Evolutionary conservation across 2,113 vertebrate species (phyloP).

Genomic region (Antigone vipio): DNA sequence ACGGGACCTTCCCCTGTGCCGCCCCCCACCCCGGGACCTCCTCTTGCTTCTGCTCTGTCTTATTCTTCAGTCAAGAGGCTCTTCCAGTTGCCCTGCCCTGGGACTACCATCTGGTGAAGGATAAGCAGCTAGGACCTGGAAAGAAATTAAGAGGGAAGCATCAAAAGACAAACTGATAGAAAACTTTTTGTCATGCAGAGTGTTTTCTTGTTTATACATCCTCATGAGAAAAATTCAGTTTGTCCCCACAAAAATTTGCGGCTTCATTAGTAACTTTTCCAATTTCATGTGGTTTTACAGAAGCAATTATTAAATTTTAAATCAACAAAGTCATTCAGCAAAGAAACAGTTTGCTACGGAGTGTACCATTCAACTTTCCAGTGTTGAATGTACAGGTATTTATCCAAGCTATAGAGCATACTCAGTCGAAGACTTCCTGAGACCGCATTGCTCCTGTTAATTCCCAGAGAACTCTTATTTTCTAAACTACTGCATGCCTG

Average conservation of each 20-base stretch:
- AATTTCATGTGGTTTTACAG: not conserved
- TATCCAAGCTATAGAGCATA: not conserved
- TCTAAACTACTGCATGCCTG: not conserved
- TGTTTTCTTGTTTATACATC: not conserved
- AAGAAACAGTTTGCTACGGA: not conserved
- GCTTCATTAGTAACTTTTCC: not conserved
- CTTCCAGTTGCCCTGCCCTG: not conserved
- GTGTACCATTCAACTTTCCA: not conserved
- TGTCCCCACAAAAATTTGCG: not conserved
- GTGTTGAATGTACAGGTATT: not conserved
- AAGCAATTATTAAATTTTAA: not conserved
- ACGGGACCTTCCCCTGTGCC: rapidly evolving
- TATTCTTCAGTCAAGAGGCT: not conserved
- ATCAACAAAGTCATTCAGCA: not conserved
- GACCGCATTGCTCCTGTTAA: not conserved
- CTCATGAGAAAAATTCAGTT: not conserved
- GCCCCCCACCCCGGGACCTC: rapidly evolving
- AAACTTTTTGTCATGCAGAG: not conserved
- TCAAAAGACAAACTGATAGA: not conserved
- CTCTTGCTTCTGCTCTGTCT: not conserved
- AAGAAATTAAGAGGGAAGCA: not conserved
- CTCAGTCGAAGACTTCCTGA: not conserved
- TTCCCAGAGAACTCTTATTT: not conserved
- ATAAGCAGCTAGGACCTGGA: not conserved
- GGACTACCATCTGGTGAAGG: not conserved